Evolutionary conservation across 2,888 invertebrate species (phyloP).

Genomic region (Eurois occulta): DNA sequence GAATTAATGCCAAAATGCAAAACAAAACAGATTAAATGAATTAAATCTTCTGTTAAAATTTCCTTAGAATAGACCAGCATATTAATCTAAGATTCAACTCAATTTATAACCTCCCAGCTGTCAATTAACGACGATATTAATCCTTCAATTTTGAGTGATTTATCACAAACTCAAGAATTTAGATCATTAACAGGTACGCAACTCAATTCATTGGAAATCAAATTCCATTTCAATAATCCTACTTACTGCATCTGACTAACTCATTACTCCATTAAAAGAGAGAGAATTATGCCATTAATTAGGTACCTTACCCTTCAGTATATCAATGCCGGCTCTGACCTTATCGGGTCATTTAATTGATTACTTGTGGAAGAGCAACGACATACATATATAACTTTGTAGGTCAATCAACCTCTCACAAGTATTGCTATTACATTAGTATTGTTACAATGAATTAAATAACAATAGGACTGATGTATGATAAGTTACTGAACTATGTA

Average conservation of each 20-base stretch:
- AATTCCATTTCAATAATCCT: conserved; percentile 5
- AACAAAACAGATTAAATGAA: no score
- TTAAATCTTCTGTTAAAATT: background rate
- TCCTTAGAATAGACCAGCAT: background rate
- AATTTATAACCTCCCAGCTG: no score
- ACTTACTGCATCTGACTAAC: background rate
- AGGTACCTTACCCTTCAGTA: conserved; percentile 32
- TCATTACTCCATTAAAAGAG: conserved; percentile 24
- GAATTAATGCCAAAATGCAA: no score
- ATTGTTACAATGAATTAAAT: background rate
- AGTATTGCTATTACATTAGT: background rate
- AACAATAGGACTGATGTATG: conserved; percentile 7
- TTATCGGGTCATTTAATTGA: conserved; percentile 31
- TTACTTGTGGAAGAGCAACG: conserved; percentile 12
- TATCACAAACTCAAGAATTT: conserved; percentile 13
- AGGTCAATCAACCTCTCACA: background rate
- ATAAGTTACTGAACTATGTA: background rate
- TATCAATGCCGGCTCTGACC: conserved; percentile 32
- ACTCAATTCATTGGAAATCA: background rate
- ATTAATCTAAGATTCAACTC: no score
- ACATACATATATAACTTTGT: background rate
- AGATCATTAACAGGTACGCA: conserved; percentile 19
- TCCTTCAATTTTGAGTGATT: background rate
- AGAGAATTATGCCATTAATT: conserved; percentile 30
- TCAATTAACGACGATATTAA: background rate